Evolutionary conservation across 2,888 invertebrate species (phyloP).

Genomic region (Pseudanteris insignis): DNA sequence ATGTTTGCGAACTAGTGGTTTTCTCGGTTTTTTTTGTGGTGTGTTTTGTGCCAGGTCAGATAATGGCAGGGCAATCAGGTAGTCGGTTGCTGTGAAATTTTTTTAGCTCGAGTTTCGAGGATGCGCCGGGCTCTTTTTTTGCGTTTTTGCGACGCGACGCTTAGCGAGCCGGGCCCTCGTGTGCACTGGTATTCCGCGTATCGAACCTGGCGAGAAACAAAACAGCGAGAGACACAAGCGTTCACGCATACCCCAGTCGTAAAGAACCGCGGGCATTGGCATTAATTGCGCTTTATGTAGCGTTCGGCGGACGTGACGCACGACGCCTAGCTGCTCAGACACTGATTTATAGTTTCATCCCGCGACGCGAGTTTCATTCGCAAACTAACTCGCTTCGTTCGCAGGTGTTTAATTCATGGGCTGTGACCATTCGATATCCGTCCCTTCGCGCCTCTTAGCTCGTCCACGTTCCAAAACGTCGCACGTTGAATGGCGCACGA

Average conservation of each 20-base stretch:
- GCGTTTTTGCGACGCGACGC: slow-evolving; percentile 18
- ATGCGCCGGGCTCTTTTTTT: slow-evolving; percentile 27
- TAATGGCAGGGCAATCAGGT: too few relatives aligned
- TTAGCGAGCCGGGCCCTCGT: slow-evolving; percentile 14
- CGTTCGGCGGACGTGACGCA: slow-evolving; percentile 48
- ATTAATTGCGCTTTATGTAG: slow-evolving; percentile 50
- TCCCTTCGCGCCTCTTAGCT: not conserved
- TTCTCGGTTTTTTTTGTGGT: too few relatives aligned
- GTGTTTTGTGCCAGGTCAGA: too few relatives aligned
- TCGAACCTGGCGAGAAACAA: slow-evolving; percentile 17
- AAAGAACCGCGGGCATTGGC: slow-evolving; percentile 49
- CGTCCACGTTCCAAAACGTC: not conserved
- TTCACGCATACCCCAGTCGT: slow-evolving; percentile 31
- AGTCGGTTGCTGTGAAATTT: too few relatives aligned
- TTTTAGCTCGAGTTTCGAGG: too few relatives aligned
- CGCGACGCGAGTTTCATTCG: slow-evolving; percentile 12
- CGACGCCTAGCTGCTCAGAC: slow-evolving; percentile 32
- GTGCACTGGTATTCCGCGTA: slow-evolving; percentile 15
- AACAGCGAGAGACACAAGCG: slow-evolving; percentile 27
- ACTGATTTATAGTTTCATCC: slow-evolving; percentile 42
- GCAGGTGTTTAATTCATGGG: slow-evolving; percentile 26
- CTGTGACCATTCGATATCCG: slow-evolving; percentile 21
- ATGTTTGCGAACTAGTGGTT: too few relatives aligned
- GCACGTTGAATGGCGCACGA: slow-evolving; percentile 4
- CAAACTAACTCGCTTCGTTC: slow-evolving; percentile 18